Conservation (phyloP, 2,888 invertebrate species). For the Cotesia congregata region DNA sequence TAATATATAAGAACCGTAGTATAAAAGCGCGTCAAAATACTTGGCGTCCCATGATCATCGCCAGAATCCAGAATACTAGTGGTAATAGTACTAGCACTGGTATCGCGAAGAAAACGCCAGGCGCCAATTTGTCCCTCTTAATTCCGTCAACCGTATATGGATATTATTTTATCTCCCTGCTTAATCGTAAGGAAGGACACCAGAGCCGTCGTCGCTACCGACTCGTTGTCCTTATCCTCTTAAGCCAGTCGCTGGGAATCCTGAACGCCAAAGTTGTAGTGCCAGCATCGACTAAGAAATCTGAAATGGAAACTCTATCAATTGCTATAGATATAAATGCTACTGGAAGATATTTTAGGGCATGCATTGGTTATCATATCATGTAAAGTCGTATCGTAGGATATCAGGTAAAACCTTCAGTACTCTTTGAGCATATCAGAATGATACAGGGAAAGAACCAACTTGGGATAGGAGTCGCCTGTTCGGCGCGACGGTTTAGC, state of each 20-base stretch:
- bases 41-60: constrained; percentile 45
- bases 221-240: not conserved
- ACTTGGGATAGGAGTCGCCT: constrained; percentile 36
- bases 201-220: not conserved
- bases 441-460: constrained; percentile 33
- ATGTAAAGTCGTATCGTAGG: not conserved
- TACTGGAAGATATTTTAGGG: not conserved
- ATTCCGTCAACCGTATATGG: constrained; percentile 33
- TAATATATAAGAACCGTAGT: constrained; percentile 16
- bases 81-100: not conserved
- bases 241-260: not conserved
- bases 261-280: constrained; percentile 6
- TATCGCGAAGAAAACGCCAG: constrained; percentile 23
- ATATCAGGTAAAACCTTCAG: not conserved
- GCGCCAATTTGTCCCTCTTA: constrained; percentile 39
- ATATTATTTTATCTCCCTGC: constrained; percentile 28
- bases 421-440: not conserved
- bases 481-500: constrained; percentile 42
- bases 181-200: constrained; percentile 23
- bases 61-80: too few relatives aligned
- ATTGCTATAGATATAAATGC: not conserved
- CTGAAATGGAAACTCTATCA: not conserved
- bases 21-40: constrained; percentile 48
- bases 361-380: constrained; percentile 18
- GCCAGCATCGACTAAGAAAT: constrained; percentile 14